These are phyloP conservation scores for Fregata magnificens DNA, from an alignment of 2,113 vertebrate species.

Conservation along the genomic window DNA sequence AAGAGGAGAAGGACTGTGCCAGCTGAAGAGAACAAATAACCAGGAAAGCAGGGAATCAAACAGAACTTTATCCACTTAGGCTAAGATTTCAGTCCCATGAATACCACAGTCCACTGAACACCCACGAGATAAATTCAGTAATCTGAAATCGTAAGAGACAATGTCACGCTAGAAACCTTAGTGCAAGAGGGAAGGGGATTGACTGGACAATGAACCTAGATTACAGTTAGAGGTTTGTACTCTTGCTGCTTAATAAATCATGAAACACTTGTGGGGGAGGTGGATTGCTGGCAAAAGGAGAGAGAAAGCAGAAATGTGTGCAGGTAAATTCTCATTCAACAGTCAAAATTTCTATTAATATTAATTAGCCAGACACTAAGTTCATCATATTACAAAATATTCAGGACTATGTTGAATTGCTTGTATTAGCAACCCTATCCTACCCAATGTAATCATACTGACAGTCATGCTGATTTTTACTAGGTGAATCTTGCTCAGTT, in stretches of 20 bases:
- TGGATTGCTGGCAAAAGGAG: neutral
- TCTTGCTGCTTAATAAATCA: neutral
- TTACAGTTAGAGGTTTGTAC: neutral
- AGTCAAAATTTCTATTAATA: neutral
- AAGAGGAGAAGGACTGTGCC: neutral
- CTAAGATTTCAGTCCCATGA: neutral
- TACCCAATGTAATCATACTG: neutral
- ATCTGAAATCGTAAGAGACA: neutral
- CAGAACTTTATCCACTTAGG: neutral
- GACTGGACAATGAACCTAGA: neutral
- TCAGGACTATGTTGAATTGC: neutral
- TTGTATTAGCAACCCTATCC: neutral
- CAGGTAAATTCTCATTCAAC: neutral
- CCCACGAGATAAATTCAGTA: neutral
- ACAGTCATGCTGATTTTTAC: neutral
- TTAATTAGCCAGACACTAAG: neutral
- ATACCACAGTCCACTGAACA: neutral
- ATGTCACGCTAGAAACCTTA: neutral
- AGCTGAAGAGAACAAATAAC: neutral
- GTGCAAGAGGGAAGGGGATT: neutral
- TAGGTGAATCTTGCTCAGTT: neutral
- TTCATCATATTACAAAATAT: neutral
- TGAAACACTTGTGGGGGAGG: neutral
- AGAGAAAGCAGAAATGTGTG: neutral
- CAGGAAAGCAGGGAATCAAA: neutral